Evolutionary conservation across 2,113 vertebrate species (phyloP), one percentile per base, ranked within the genome.

Genomic region (Stercorarius parasiticus): DNA sequence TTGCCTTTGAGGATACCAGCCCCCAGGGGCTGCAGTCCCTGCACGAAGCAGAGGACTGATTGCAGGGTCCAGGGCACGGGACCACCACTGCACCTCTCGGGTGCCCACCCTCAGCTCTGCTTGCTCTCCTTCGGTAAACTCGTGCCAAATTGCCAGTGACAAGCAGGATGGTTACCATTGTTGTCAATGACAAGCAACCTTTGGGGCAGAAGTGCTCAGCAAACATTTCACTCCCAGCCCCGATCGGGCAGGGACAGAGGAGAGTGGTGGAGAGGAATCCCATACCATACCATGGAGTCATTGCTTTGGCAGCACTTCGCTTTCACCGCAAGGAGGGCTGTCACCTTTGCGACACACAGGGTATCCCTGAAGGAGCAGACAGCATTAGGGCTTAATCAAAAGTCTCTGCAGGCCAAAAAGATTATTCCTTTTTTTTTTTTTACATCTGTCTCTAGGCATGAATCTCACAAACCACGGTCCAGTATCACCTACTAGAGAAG

Each of bases 81-180:
- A 26, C 12, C 18, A 6, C 53, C 2, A 1, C 2, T 0, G 62
- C 38, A 13, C 50, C 45, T 20, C 8, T 3, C 1, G 0, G 62
- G 29, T 56, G 53, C 40, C 25, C 36, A 27, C 40, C 55, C 18
- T 42, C 32, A 3, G 52, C 65, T 32, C 59, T 69, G 74, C 56
- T 55, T 10, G 65, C 27, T 18, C 20, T 26, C 17, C 56, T 20
- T 6, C 0, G 0, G 38, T 23, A 64, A 53, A 5, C 20, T 10
- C 3, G 0, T 20, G 38, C 45, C 47, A 3, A 2, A 2, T 0
- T 2, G 16, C 42, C 2, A 0, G 15, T 29, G 81, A 5, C 5
- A 22, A 34, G 49, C 42, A 71, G 81, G 42, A 79, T 27, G 32
- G 43, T 9, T 69, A 56, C 43, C 21, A 1, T 9, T 15, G 13